Base-by-base conservation (phyloP, 2,113 vertebrate genomes). In the Pithys albifrons region DNA sequence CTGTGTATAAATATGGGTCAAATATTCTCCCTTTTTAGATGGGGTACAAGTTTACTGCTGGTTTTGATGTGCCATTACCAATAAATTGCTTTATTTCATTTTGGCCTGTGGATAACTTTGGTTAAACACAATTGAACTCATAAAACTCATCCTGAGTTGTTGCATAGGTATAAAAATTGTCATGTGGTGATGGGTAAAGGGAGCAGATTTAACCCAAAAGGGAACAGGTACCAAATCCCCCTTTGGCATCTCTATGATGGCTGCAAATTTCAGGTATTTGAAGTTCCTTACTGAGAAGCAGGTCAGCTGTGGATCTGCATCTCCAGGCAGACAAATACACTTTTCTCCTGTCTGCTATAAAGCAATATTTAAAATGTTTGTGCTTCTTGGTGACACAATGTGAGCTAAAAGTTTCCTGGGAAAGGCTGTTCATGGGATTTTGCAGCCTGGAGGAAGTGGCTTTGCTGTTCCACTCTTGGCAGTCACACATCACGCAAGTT, bases 61-160 rank as follows among this genome's bases (percentile, higher is more conserved):
- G 19, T 54, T 80, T 92, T 71, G n/a, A 45, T 31, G 37, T 45
- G 64, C 93, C 76, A 25, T 84, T 64, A 25, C 54, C 67, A 98
- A 97, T 98, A 98, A 98, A 98, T 41, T 70, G 64, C 82, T 92
- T 96, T 88, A 37, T 46, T 72, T 52, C 71, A 12, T 65, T 71
- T 87, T 48, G 65, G 83, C 25, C 86, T 93, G 14, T 57, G 74
- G 48, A 37, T 94, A 82, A 52, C 20, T 89, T 80, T 67, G 71
- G 35, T 33, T 67, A 31, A 59, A 61, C 6, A 5, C 5, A 65
- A 54, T 6, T 28, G 54, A 48, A 9, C 27, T 66, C 22, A 0
- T 19, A 6, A 22, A 84, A 3, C 20, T 78, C 48, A 2, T 16
- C 22, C 48, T 9, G 41, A 39, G 27, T 17, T 45, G 17, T 27